Evolutionary conservation across 2,113 vertebrate genomes (phyloP), one percentile per base, ranked within the genome.

Genomic region (Leucopternis melanops): DNA sequence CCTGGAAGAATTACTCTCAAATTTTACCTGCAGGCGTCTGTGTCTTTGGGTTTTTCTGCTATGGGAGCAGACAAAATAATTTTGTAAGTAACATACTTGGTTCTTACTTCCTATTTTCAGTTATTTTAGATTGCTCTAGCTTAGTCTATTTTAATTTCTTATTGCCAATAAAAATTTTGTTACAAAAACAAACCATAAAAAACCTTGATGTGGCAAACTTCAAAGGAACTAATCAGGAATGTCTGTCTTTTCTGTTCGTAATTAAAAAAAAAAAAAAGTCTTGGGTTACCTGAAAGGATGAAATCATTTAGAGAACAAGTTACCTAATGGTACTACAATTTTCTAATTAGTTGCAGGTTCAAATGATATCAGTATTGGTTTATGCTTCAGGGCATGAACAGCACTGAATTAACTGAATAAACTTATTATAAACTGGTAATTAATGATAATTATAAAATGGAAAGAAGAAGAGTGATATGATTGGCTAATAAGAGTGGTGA

Each of bases 341-440:
- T 97, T 97, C 90, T 96, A 97, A 97, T 97, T 97, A 93, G 84
- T 83, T 19, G 18, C 55, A 97, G 77, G 91, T 97, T 97, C 96
- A 93, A 97, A 95, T 94, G 32, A 34, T 96, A 95, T 91, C 87
- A 96, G 78, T 89, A 96, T 95, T 97, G 91, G 90, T 96, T 96
- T 96, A 93, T 90, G 93, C 88, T 96, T 98, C 86, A 92, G 97
- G 97, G 94, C 94, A 97, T 89, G 96, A 97, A 95, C 96, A 94
- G 70, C 78, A 88, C 81, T 96, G 92, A 98, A 94, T 98, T 98
- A 98, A 97, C 94, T 95, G 98, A 98, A 97, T 98, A 98, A 98
- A 97, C 97, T 96, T 95, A 97, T 97, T 98, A 97, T 95, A 97
- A 96, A 97, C 78, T 93, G 96, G 91, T 96, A 98, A 98, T 98